A percentile compares a stretch with the other conserved stretches of the same genome.
These are phyloP conservation scores for Apostichopus californicus DNA, from an alignment of 35 echinoderm and acorn worm genomes.

Conservation along the genomic window DNA sequence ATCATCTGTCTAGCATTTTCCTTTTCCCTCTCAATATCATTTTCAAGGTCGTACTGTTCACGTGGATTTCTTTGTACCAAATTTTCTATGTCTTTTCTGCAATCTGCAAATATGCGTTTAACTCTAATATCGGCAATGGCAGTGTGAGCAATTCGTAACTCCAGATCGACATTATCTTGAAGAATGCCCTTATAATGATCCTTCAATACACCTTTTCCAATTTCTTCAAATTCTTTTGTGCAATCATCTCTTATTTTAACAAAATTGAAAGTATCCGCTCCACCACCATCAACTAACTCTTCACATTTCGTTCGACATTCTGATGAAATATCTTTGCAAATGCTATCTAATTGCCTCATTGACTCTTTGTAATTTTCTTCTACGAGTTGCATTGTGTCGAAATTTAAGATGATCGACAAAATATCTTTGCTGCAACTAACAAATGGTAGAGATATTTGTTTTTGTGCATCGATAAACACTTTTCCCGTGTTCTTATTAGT, in stretches of 20 bases:
- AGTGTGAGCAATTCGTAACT: background rate
- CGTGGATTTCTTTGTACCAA: background rate
- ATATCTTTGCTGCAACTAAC: background rate
- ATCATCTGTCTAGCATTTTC: background rate
- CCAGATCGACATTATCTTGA: background rate
- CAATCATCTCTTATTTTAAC: background rate
- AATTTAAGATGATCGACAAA: background rate
- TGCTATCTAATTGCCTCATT: background rate
- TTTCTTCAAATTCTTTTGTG: background rate
- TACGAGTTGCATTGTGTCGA: background rate
- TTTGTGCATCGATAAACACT: background rate
- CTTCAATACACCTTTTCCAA: background rate
- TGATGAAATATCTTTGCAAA: background rate
- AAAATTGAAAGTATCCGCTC: background rate
- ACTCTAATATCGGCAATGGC: background rate
- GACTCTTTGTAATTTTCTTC: constrained; percentile 24
- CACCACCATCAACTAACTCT: background rate
- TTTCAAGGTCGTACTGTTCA: background rate
- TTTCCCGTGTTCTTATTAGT: background rate
- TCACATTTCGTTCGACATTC: background rate
- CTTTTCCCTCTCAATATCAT: background rate
- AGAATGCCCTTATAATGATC: background rate
- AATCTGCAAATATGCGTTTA: background rate
- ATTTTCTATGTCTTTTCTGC: background rate
- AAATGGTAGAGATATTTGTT: background rate